Conservation (phyloP, 2,113 vertebrate genomes). For the Leptobrachium leishanense region DNA sequence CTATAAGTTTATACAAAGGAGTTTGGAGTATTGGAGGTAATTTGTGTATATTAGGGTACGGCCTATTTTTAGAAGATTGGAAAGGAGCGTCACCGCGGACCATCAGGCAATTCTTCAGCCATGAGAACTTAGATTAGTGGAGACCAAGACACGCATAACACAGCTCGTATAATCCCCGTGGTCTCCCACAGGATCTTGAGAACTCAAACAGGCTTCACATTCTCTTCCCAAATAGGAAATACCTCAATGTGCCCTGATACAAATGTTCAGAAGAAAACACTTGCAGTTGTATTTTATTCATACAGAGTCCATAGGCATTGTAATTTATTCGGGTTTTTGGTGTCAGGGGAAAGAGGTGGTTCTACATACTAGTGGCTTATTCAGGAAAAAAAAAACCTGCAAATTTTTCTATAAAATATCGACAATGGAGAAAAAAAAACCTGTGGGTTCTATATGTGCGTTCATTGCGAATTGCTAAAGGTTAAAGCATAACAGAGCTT, state of each 20-base stretch:
- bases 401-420: no score
- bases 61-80: slow-evolving; percentile 3
- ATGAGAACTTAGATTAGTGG: slow-evolving; percentile 30
- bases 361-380: no score
- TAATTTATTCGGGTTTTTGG: no score
- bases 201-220: slow-evolving; percentile 31
- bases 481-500: no score
- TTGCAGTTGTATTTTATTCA: not conserved
- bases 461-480: no score
- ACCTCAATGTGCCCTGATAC: slow-evolving; percentile 30
- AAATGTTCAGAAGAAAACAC: slow-evolving; percentile 15
- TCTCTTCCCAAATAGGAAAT: slow-evolving; percentile 46
- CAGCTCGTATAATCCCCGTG: slow-evolving; percentile 16
- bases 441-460: no score
- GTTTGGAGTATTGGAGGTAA: not conserved
- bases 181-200: slow-evolving; percentile 12
- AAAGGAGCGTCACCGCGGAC: slow-evolving; percentile 21
- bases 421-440: no score
- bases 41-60: not conserved
- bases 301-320: not conserved
- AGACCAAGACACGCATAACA: slow-evolving; percentile 28
- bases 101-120: slow-evolving; percentile 32
- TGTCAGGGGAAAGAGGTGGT: no score
- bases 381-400: no score
- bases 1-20: no score